Percentiles rank a stretch among this genome's conserved stretches.
phyloP scores from a whole-genome alignment of 2,888 invertebrate species.

The Drosophila mayaguana region DNA sequence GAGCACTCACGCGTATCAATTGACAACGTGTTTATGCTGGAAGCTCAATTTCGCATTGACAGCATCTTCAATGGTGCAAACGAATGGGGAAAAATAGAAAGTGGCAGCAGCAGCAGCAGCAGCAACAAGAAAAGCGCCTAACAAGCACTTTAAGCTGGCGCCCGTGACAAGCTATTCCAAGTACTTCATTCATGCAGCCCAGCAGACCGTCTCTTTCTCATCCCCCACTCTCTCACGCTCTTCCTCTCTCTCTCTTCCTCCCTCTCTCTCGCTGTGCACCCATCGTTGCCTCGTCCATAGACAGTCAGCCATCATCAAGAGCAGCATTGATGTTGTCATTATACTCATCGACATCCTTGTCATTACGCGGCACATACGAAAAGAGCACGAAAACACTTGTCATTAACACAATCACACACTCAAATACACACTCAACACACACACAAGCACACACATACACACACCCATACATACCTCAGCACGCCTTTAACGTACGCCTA shows the following conservation, averaged over 20 bases:
- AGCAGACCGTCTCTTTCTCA: conserved; percentile 9
- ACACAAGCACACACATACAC: conserved; percentile 3
- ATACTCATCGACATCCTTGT: conserved; percentile 80
- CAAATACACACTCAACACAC: conserved; percentile 21
- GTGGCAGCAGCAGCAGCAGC: conserved; percentile 23
- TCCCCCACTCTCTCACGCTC: not conserved
- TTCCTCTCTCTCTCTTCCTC: not conserved
- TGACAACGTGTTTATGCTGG: conserved; percentile 77
- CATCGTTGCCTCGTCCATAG: conserved; percentile 2
- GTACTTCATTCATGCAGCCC: conserved; percentile 48
- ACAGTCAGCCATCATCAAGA: conserved; percentile 62
- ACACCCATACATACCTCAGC: conserved; percentile 18
- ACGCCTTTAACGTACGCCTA: conserved; percentile 35
- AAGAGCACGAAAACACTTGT: conserved; percentile 76
- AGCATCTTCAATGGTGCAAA: conserved; percentile 68
- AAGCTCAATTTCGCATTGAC: conserved; percentile 78
- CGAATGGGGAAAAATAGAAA: conserved; percentile 39
- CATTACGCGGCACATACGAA: conserved; percentile 68
- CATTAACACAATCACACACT: conserved; percentile 72
- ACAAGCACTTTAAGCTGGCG: conserved; percentile 76
- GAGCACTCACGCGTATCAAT: conserved; percentile 71
- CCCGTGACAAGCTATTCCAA: conserved; percentile 49
- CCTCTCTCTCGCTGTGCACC: not conserved
- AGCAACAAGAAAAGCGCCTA: conserved; percentile 66
- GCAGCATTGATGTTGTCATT: conserved; percentile 77